Percentiles rank a stretch among this genome's conserved stretches.
Conservation (phyloP, 1,140 invertebrate species). For the Drosophila parabipectinata region DNA sequence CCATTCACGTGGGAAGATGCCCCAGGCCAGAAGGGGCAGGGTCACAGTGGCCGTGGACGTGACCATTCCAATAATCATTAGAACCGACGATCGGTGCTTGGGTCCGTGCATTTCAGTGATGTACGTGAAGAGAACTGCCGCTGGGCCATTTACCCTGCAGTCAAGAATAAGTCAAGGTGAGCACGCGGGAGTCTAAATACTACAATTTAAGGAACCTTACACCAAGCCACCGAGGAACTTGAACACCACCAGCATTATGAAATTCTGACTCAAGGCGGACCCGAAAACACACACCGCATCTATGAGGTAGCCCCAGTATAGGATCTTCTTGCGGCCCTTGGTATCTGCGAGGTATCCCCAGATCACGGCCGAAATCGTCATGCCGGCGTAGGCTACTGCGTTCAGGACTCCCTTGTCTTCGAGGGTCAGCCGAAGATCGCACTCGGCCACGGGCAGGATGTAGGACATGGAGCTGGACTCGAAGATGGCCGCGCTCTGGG, state of each 20-base stretch:
- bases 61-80: slow-evolving; percentile 87
- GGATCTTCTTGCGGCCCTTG: slow-evolving; percentile 88
- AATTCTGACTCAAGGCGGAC: slow-evolving; percentile 89
- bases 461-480: slow-evolving; percentile 88
- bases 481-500: slow-evolving; percentile 87
- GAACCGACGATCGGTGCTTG: slow-evolving; percentile 86
- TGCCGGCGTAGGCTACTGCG: slow-evolving; percentile 89
- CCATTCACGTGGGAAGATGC: slow-evolving; percentile 84
- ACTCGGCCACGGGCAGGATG: slow-evolving; percentile 89
- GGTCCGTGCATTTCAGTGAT: slow-evolving; percentile 88
- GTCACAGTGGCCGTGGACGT: slow-evolving; percentile 85
- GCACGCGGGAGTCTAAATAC: slow-evolving; percentile 59
- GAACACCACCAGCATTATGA: slow-evolving; percentile 88
- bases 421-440: slow-evolving; percentile 87
- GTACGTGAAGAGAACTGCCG: slow-evolving; percentile 89
- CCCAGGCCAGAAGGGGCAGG: slow-evolving; percentile 86
- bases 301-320: slow-evolving; percentile 89
- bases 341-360: slow-evolving; percentile 93
- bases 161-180: slow-evolving; percentile 32
- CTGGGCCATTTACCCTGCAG: slow-evolving; percentile 89
- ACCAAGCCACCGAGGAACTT: slow-evolving; percentile 91
- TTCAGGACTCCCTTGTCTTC: slow-evolving; percentile 89
- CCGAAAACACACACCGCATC: slow-evolving; percentile 88
- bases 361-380: slow-evolving; percentile 91
- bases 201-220: slow-evolving; percentile 85